These are phyloP conservation scores for Charanyca ferruginea DNA, from an alignment of 2,888 invertebrate genomes.

Conservation along the genomic window DNA sequence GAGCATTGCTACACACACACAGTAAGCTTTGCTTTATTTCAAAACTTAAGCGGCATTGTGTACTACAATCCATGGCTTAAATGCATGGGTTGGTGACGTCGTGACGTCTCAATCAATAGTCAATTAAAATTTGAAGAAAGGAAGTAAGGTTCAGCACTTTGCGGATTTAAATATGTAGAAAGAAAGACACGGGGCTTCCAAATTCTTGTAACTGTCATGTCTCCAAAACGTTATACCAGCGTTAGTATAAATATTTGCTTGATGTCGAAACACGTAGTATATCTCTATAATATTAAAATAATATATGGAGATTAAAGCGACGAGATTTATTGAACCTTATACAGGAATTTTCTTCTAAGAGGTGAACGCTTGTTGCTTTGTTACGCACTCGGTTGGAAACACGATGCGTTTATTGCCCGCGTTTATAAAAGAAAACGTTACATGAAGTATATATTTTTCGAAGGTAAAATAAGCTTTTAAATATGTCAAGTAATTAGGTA, in stretches of 20 bases:
- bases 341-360: slow-evolving; percentile 48
- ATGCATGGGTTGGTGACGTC: too few species aligned
- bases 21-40: too few species aligned
- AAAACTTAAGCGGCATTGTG: too few species aligned
- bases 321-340: slow-evolving; percentile 56
- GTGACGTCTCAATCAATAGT: too few species aligned
- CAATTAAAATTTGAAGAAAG: too few species aligned
- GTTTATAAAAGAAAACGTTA: neutral
- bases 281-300: slow-evolving; percentile 12
- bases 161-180: neutral
- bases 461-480: too few species aligned
- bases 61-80: too few species aligned
- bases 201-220: neutral
- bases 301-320: slow-evolving; percentile 51
- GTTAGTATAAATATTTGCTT: neutral
- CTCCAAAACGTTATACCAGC: neutral
- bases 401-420: neutral
- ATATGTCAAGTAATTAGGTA: too few species aligned
- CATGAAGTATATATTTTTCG: neutral
- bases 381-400: slow-evolving; percentile 20
- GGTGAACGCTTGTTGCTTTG: slow-evolving; percentile 49
- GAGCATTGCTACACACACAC: too few species aligned
- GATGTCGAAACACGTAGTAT: neutral
- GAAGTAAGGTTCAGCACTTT: too few species aligned
- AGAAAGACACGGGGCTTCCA: neutral